These are phyloP conservation scores for Aricia artaxerxes DNA, from an alignment of 2,888 invertebrate species.

Conservation along the genomic window DNA sequence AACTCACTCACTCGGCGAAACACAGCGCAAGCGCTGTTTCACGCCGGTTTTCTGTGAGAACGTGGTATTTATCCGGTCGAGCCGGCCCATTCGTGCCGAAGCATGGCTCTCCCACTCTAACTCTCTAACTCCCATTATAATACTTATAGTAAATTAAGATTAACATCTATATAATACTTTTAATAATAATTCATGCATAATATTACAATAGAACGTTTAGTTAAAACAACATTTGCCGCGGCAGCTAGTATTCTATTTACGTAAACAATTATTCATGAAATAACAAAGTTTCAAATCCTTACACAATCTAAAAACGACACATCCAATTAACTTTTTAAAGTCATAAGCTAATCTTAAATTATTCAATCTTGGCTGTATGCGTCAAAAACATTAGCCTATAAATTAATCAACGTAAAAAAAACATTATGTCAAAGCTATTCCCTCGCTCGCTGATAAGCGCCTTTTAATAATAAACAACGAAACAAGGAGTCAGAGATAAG, in stretches of 20 bases:
- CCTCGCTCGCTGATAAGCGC: conserved; percentile 28
- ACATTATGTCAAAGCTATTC: conserved; percentile 29
- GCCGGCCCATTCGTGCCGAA: too few relatives aligned
- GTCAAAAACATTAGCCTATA: conserved; percentile 35
- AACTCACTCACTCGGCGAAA: too few relatives aligned
- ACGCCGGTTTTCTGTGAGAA: too few relatives aligned
- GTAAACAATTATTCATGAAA: background rate
- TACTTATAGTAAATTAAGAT: too few relatives aligned
- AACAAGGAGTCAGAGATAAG: conserved; percentile 62
- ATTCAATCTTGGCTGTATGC: conserved; percentile 31
- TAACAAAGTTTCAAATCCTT: background rate
- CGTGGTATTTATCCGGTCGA: too few relatives aligned
- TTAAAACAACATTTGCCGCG: background rate
- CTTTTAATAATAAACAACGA: conserved; percentile 55
- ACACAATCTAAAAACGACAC: conserved; percentile 26
- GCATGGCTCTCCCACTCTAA: too few relatives aligned
- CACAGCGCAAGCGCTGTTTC: too few relatives aligned
- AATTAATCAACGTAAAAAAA: conserved; percentile 38
- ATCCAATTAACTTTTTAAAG: conserved; percentile 27
- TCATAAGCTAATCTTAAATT: conserved; percentile 26
- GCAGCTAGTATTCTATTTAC: background rate
- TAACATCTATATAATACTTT: too few relatives aligned
- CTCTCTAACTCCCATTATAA: too few relatives aligned
- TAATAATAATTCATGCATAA: too few relatives aligned
- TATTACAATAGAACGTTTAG: too few relatives aligned